phyloP scores from a whole-genome alignment of 2,888 invertebrate genomes.

The Hirtodrosophila cameraria region DNA sequence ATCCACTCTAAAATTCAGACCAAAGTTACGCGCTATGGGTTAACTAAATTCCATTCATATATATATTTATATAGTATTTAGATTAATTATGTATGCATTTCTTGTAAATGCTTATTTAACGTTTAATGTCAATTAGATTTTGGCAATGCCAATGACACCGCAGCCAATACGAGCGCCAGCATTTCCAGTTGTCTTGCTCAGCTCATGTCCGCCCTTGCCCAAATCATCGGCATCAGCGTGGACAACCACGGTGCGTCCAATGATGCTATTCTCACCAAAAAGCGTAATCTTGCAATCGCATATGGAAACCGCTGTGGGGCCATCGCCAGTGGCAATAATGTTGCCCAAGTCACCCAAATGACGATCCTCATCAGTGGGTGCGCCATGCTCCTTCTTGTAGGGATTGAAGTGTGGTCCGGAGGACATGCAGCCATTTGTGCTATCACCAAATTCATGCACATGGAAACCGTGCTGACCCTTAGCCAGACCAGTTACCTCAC shows the following conservation, averaged over 20 bases:
- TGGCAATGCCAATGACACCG: conserved; percentile 84
- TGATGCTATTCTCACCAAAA: conserved; percentile 89
- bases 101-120: neutral
- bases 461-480: conserved; percentile 92
- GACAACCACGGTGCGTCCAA: conserved; percentile 94
- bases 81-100: conserved; percentile 19
- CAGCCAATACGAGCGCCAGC: conserved; percentile 89
- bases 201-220: conserved; percentile 95
- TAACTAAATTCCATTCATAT: conserved; percentile 17
- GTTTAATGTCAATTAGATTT: conserved; percentile 66
- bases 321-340: conserved; percentile 88
- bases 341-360: conserved; percentile 97
- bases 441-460: conserved; percentile 98
- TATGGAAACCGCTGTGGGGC: conserved; percentile 86
- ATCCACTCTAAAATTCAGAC: conserved; percentile 9
- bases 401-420: conserved; percentile 98
- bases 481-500: conserved; percentile 91
- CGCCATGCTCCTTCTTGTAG: conserved; percentile 91
- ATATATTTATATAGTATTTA: conserved; percentile 12
- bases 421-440: conserved; percentile 97
- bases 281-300: conserved; percentile 88
- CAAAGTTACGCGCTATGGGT: conserved; percentile 4
- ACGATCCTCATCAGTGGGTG: conserved; percentile 88
- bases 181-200: conserved; percentile 97
- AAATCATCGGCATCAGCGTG: conserved; percentile 97